Conservation (phyloP, 2,888 invertebrate genomes). For the Limnephilus lunatus region DNA sequence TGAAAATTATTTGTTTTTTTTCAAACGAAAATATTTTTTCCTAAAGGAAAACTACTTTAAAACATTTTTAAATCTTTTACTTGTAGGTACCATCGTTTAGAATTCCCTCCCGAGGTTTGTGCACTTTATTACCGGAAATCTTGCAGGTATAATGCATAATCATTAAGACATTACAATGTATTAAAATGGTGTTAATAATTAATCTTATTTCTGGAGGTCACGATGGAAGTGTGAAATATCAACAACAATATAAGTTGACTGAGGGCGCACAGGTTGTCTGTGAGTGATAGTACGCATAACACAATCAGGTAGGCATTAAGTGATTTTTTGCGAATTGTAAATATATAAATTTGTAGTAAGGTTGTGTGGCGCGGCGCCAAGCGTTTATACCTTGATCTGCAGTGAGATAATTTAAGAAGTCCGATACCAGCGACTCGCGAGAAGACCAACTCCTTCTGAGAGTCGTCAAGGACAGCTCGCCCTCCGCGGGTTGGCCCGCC, state of each 20-base stretch:
- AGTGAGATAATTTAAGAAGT: slow-evolving; percentile 74
- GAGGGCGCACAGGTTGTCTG: not conserved
- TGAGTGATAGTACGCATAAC: not conserved
- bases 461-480: slow-evolving; percentile 65
- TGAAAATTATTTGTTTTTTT: too few species aligned
- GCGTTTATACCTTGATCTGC: slow-evolving; percentile 74
- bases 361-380: not conserved
- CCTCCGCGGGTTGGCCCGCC: not conserved
- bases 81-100: too few species aligned
- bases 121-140: too few species aligned
- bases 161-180: too few species aligned
- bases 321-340: not conserved
- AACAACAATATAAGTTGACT: not conserved
- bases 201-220: too few species aligned
- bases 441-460: slow-evolving; percentile 69
- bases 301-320: not conserved
- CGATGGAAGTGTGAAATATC: not conserved
- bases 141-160: not conserved
- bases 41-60: too few species aligned
- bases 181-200: too few species aligned
- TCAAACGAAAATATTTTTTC: too few species aligned
- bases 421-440: slow-evolving; percentile 71
- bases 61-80: too few species aligned
- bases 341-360: not conserved
- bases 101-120: too few species aligned